phyloP scores from a whole-genome alignment of 1,140 invertebrate species.

The Harpegnathos saltator region DNA sequence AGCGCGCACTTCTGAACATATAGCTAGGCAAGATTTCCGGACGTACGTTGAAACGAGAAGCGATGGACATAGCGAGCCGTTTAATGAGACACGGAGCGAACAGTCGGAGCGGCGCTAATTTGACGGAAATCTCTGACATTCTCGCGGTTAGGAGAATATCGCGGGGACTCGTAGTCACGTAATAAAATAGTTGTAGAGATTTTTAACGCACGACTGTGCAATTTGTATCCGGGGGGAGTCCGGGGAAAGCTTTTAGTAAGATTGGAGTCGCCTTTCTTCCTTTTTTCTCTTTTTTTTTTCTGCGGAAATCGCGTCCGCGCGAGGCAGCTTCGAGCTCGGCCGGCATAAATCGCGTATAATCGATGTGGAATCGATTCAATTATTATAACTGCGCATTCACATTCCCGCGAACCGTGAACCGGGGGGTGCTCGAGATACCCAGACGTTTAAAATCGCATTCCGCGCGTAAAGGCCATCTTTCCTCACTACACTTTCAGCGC shows the following conservation, averaged over 20 bases:
- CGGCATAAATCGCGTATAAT: conserved; percentile 25
- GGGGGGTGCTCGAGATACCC: not conserved
- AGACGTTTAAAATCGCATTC: not conserved
- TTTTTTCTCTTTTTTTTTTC: not conserved
- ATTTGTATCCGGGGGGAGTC: conserved; percentile 19
- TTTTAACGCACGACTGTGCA: not conserved
- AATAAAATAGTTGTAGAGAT: conserved; percentile 48
- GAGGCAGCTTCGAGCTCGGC: not conserved
- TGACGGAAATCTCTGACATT: not conserved
- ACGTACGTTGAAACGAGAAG: not conserved
- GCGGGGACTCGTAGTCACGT: not conserved
- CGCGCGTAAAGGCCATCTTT: not conserved
- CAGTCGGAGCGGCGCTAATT: conserved; percentile 11
- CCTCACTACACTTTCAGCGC: not conserved
- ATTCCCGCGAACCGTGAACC: not conserved
- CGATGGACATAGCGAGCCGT: not conserved
- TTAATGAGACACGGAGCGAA: not conserved
- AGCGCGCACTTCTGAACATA: not conserved
- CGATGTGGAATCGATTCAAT: conserved; percentile 21
- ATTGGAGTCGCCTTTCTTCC: conserved; percentile 10
- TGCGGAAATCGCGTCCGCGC: conserved; percentile 5
- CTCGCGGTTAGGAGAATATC: not conserved
- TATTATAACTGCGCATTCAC: not conserved
- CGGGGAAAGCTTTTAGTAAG: conserved; percentile 53
- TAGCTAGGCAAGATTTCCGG: not conserved